A percentile compares a stretch with the other conserved stretches of the same genome.
Conservation (phyloP, 2,113 vertebrate genomes). For the Egretta garzetta region DNA sequence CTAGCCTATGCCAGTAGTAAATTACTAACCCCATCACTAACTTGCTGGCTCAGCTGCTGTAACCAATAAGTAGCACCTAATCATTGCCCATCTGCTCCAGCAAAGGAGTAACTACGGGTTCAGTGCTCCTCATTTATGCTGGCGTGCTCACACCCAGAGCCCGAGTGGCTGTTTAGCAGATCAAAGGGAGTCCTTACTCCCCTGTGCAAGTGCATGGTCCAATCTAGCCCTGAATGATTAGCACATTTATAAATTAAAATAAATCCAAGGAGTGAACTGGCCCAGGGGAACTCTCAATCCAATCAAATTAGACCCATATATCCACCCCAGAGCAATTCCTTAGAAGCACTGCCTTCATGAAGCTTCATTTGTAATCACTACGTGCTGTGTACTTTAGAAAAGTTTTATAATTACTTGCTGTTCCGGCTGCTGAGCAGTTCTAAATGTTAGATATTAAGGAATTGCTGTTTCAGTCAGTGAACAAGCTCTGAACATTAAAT, state of each 20-base stretch:
- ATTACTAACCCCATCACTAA: not conserved
- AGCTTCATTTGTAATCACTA: constrained; percentile 55
- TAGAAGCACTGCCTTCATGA: not conserved
- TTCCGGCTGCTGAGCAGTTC: constrained; percentile 18
- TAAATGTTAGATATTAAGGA: constrained; percentile 38
- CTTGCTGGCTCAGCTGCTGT: not conserved
- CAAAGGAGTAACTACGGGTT: not conserved
- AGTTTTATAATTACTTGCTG: constrained; percentile 27
- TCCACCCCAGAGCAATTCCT: constrained; percentile 10
- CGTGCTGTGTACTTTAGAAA: constrained; percentile 52
- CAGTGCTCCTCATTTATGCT: not conserved
- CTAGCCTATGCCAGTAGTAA: not conserved
- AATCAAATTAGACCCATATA: constrained; percentile 9
- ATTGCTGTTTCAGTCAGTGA: constrained; percentile 27
- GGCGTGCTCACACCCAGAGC: not conserved
- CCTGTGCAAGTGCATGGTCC: not conserved
- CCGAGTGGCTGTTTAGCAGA: not conserved
- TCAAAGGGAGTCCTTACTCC: not conserved
- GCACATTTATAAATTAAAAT: not conserved
- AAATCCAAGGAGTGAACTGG: not conserved
- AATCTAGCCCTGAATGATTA: not conserved
- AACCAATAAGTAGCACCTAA: not conserved
- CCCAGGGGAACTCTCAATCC: not conserved
- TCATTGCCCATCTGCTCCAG: not conserved
- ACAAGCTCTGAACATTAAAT: constrained; percentile 34